Percentiles rank a stretch among this genome's conserved stretches.
Conservation (phyloP, 2,113 vertebrate species). For the Tachycineta bicolor region DNA sequence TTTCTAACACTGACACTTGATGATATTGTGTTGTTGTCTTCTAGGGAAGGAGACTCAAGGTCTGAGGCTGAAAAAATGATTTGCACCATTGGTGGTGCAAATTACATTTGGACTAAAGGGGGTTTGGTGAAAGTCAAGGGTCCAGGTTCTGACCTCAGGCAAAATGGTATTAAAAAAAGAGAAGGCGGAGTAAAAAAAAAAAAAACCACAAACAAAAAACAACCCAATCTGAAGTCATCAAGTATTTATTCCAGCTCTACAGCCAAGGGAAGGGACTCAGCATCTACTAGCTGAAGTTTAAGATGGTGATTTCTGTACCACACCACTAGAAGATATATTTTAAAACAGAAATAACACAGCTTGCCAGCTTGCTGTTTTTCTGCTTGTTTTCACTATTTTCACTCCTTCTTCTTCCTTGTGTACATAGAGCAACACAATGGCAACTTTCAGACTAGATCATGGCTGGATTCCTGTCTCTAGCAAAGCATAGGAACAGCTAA, state of each 20-base stretch:
- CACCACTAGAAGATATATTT: not conserved
- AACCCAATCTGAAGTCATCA: not conserved
- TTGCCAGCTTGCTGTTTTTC: not conserved
- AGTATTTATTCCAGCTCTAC: not conserved
- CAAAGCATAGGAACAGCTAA: not conserved
- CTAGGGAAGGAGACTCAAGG: not conserved
- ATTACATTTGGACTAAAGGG: not conserved
- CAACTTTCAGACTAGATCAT: not conserved
- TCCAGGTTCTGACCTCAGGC: not conserved
- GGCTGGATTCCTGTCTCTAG: not conserved
- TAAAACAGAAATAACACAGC: not conserved
- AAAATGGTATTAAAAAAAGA: not conserved
- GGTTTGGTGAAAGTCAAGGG: not conserved
- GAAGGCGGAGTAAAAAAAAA: no score
- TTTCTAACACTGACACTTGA: slow-evolving; percentile 21
- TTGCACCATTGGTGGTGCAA: not conserved
- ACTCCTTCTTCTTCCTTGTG: not conserved
- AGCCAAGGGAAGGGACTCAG: not conserved
- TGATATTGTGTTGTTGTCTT: not conserved
- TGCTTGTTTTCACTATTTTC: not conserved
- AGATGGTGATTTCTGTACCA: not conserved
- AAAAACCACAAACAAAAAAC: not conserved
- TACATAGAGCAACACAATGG: no score
- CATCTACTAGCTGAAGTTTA: not conserved
- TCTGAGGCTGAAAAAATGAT: slow-evolving; percentile 14